Evolutionary conservation across 2,113 vertebrate genomes (phyloP).

Genomic region (rabbit (Oryctolagus cuniculus)): mOryCun1.1 NC_091441.1:36026501-36027000

Average conservation of each 20-base stretch:
- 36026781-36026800: neutral
- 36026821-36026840: constrained; percentile 49
- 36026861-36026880: neutral
- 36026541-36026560: neutral
- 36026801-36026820: constrained; percentile 68
- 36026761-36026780: neutral
- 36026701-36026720: constrained; percentile 46
- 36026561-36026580: neutral
- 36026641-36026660: neutral
- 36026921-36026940: constrained; percentile 77
- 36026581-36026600: neutral
- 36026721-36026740: constrained; percentile 68
- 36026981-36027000: constrained; percentile 67
- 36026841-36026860: constrained; percentile 74
- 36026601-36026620: neutral
- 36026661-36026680: neutral
- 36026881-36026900: constrained; percentile 77
- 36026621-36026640: neutral
- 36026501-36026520: neutral
- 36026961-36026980: constrained; percentile 78
- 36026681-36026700: constrained; percentile 15
- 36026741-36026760: neutral
- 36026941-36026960: constrained; percentile 68
- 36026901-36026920: constrained; percentile 74
- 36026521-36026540: neutral